Conservation (phyloP, 2,113 vertebrate genomes). For the Dascyllus trimaculatus region DNA sequence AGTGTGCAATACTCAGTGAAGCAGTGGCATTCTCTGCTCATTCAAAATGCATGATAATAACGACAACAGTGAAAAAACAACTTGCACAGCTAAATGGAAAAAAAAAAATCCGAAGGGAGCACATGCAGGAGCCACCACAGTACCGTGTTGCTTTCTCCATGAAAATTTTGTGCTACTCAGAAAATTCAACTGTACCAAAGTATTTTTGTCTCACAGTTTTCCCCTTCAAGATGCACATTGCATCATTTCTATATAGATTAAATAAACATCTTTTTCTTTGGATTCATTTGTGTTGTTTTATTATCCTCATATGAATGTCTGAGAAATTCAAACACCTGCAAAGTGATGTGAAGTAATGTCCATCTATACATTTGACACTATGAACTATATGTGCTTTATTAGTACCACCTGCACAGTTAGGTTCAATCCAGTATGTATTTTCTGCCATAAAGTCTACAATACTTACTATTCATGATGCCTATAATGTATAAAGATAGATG, state of each 20-base stretch:
- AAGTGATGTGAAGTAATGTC: background rate
- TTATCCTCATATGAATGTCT: background rate
- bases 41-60: constrained; percentile 38
- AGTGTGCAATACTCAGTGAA: constrained; percentile 72
- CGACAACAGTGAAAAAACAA: constrained; percentile 27
- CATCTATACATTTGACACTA: background rate
- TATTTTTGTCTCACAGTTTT: constrained; percentile 79
- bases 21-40: constrained; percentile 45
- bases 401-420: background rate
- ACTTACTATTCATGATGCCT: too few species aligned
- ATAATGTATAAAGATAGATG: too few species aligned
- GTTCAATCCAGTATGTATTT: too few species aligned
- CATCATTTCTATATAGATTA: constrained; percentile 77
- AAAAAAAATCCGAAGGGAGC: constrained; percentile 31
- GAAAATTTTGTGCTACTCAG: constrained; percentile 46
- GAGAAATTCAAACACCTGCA: background rate
- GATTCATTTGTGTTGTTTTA: constrained; percentile 29
- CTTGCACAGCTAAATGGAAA: constrained; percentile 20
- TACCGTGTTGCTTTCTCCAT: constrained; percentile 55
- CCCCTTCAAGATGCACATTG: constrained; percentile 80
- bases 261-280: constrained; percentile 81
- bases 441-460: too few species aligned
- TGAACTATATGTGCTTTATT: background rate
- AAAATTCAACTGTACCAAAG: constrained; percentile 83
- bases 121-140: constrained; percentile 43